Evolutionary conservation across 2,888 invertebrate genomes (phyloP), one percentile per base, ranked within the genome.

Genomic region (Tinea pellionella): DNA sequence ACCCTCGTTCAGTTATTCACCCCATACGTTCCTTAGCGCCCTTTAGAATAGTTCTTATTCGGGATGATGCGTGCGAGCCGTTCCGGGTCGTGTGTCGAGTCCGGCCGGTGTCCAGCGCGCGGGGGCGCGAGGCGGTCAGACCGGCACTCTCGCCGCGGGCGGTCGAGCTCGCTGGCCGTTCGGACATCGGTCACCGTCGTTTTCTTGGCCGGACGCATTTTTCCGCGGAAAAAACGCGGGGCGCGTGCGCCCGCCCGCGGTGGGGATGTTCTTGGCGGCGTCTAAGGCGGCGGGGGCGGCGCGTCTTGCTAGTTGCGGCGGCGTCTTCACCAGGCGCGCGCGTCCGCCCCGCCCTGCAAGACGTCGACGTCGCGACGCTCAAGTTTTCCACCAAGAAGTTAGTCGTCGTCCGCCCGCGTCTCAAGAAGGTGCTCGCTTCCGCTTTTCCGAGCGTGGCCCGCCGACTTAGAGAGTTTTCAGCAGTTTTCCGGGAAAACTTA

Each of bases 381-480:
- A 83, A 86, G 80, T 88, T 88, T 89, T 88, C 78, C 89, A 84
- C 82, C 87, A 87, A 88, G 88, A 88, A 88, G 86, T 88, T 88
- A 89, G 88, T 88, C 87, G 85, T 78, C 84, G 84, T 77, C 86
- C 84, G 84, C 82, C 82, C 86, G 86, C 85, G 83, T 85, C 86
- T 83, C 87, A 80, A 87, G 80, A 72, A 81, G 86, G 87, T 87
- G 66, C 85, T 75, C 75, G 77, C 77, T 83, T 80, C 83, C 84
- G 78, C 78, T 75, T 77, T 75, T 71, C 79, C 74, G 42, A 41
- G 55, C 60, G 58, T 30, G 69, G 70, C 65, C 63, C 66, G 64
- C 43, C 68, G 74, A 68, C 60, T 16, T 47, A 58, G 57, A 37
- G 37, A 57, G 51, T 16, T 61, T 62, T 61, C 58, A 57, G 19